These are phyloP conservation scores for Aspiorhynchus laticeps DNA, from an alignment of 2,113 vertebrate genomes.

Conservation along the genomic window DNA sequence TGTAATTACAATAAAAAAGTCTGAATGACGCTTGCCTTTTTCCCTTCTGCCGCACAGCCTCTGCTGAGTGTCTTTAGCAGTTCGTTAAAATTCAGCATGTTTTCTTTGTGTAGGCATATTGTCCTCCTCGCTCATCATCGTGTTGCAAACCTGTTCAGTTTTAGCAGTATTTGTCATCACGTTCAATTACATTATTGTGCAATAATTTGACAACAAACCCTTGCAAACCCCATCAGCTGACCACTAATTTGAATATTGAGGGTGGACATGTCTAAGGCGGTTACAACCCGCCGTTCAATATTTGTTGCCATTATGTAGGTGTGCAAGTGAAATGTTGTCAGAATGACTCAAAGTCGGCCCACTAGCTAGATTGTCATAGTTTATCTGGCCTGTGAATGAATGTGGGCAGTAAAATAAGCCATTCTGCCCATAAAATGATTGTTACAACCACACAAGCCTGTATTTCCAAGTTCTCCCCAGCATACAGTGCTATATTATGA, in stretches of 20 bases:
- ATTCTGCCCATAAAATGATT: not conserved
- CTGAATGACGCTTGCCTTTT: not conserved
- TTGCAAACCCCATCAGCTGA: not conserved
- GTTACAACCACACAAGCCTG: not conserved
- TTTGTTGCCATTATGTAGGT: conserved; percentile 7
- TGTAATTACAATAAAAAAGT: conserved; percentile 55
- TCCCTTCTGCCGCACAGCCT: conserved; percentile 9
- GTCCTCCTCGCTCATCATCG: conserved; percentile 11
- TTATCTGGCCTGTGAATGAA: conserved; percentile 15
- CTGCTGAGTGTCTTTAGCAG: conserved; percentile 6
- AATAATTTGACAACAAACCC: not conserved
- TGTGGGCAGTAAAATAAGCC: conserved; percentile 12
- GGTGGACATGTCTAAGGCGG: not conserved
- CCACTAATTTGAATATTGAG: conserved; percentile 4
- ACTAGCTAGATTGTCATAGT: conserved; percentile 12
- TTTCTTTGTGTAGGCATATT: conserved; percentile 24
- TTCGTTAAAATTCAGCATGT: conserved; percentile 26
- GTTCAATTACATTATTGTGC: not conserved
- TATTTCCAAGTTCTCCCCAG: not conserved
- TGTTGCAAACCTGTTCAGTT: conserved; percentile 14
- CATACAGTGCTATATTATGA: not conserved
- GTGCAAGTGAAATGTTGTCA: not conserved
- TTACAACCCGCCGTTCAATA: not conserved
- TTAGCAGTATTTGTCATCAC: conserved; percentile 5
- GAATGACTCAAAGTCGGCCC: conserved; percentile 18